Percentiles rank a stretch among this genome's conserved stretches.
Conservation (phyloP, 2,888 invertebrate genomes). For the Tipula confusa region DNA sequence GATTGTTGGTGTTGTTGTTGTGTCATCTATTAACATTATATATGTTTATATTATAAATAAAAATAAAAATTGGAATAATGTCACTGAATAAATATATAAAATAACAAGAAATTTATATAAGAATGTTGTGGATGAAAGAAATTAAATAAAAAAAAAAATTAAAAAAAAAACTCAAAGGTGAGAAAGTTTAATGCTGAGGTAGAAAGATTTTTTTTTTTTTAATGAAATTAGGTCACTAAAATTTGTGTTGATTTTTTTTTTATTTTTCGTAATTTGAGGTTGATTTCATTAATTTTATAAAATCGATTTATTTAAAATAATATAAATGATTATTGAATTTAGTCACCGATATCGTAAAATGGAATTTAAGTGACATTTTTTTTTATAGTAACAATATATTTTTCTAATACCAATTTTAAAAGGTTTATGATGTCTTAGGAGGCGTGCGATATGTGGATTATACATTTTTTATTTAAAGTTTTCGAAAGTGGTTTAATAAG, state of each 20-base stretch:
- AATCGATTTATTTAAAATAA: neutral
- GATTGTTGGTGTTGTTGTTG: neutral
- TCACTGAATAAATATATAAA: conserved; percentile 16
- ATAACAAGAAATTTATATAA: neutral
- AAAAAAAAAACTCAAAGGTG: neutral
- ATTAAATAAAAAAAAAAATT: too few relatives aligned
- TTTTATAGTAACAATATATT: neutral
- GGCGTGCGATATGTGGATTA: neutral
- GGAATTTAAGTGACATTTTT: neutral
- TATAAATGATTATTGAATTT: neutral
- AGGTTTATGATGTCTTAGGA: neutral
- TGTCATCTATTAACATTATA: neutral
- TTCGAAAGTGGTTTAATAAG: conserved; percentile 7
- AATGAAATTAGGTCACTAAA: neutral
- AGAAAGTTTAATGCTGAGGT: neutral
- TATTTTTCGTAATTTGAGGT: neutral
- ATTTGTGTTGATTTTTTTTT: neutral
- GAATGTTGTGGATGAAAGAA: neutral
- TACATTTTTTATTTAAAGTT: neutral
- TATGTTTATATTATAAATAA: neutral
- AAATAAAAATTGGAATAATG: neutral
- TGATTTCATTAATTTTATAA: neutral
- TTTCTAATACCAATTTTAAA: neutral
- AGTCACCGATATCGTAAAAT: neutral
- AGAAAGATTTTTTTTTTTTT: neutral